A percentile compares a stretch with the other conserved stretches of the same genome.
Evolutionary conservation across 2,888 invertebrate genomes (phyloP).

Genomic region (Trissolcus japonicus): DNA sequence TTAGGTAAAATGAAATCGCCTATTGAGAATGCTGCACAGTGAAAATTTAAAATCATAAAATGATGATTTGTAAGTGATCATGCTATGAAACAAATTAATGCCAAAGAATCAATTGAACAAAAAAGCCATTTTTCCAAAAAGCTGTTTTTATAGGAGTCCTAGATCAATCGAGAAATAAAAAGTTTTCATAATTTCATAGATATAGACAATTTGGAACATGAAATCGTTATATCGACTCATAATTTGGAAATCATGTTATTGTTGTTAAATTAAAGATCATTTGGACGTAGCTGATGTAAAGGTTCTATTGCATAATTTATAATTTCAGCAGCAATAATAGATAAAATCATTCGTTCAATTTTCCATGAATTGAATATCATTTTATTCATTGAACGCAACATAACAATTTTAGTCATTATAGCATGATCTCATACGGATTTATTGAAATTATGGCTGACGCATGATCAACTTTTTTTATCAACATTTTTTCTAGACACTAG

Average conservation of each 20-base stretch:
- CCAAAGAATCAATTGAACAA: constrained; percentile 14
- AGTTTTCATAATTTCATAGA: not conserved
- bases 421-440: constrained; percentile 73
- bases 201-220: no score
- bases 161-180: not conserved
- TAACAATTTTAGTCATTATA: constrained; percentile 62
- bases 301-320: no score
- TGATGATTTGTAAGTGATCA: constrained; percentile 73
- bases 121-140: not conserved
- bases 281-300: no score
- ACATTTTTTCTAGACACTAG: constrained; percentile 1
- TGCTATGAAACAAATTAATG: constrained; percentile 63
- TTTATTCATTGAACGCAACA: constrained; percentile 19
- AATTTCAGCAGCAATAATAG: no score
- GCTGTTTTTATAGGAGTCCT: not conserved
- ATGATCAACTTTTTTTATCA: constrained; percentile 56
- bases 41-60: constrained; percentile 64
- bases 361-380: constrained; percentile 5
- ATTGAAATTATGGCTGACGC: constrained; percentile 65
- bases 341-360: constrained; percentile 3
- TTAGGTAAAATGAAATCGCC: constrained; percentile 73
- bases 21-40: constrained; percentile 73
- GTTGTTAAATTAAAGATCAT: no score
- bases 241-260: no score
- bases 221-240: no score